These are phyloP conservation scores for Miichthys miiuy DNA, from an alignment of 2,797 vertebrate species.

Conservation along the genomic window DNA sequence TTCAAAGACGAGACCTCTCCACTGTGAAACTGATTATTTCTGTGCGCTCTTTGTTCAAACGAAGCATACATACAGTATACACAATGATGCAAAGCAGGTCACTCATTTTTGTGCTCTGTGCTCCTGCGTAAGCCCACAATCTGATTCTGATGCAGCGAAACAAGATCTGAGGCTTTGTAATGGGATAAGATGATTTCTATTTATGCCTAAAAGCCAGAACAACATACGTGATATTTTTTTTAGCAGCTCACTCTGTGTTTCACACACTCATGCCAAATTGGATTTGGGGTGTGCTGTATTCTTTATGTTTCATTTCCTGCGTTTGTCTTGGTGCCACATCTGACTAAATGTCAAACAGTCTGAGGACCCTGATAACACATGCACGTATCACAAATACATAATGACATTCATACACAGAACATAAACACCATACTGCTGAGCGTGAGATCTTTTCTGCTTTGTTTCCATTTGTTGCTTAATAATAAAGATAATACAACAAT, in stretches of 20 bases:
- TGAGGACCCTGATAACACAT: no score
- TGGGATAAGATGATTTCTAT: slow-evolving; percentile 52
- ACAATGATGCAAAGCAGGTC: slow-evolving; percentile 39
- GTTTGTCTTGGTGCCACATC: slow-evolving; percentile 14
- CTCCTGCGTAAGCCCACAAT: slow-evolving; percentile 31
- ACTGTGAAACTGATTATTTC: slow-evolving; percentile 33
- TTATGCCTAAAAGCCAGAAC: slow-evolving; percentile 37
- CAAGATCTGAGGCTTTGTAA: slow-evolving; percentile 47
- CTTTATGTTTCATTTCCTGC: not conserved
- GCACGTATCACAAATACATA: not conserved
- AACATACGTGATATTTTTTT: slow-evolving; percentile 37
- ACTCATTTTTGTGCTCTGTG: slow-evolving; percentile 28
- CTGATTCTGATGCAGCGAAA: slow-evolving; percentile 25
- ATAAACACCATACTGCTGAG: no score
- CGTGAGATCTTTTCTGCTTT: no score
- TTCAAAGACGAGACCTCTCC: slow-evolving; percentile 24
- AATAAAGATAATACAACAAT: no score
- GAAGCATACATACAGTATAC: slow-evolving; percentile 5
- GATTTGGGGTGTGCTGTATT: slow-evolving; percentile 27
- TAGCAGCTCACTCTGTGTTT: not conserved
- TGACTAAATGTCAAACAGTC: not conserved
- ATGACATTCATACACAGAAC: not conserved
- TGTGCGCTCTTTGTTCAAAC: slow-evolving; percentile 27
- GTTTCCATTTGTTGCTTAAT: no score
- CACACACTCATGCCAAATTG: slow-evolving; percentile 29